These are phyloP conservation scores for Zaprionus nigranus DNA, from an alignment of 1,140 invertebrate genomes.

Conservation along the genomic window DNA sequence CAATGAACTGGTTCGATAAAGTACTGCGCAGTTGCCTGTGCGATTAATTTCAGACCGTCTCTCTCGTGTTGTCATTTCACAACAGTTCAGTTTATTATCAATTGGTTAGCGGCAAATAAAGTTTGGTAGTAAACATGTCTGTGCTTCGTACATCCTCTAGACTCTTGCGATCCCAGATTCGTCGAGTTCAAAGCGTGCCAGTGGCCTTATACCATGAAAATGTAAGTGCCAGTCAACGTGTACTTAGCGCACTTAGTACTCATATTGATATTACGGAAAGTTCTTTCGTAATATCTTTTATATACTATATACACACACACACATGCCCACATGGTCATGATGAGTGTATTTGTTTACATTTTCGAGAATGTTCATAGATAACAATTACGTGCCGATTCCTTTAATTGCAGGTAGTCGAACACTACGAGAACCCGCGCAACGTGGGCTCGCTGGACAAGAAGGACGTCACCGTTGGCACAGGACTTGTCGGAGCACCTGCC, in stretches of 20 bases:
- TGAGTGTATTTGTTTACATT: slow-evolving; percentile 1
- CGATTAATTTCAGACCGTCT: slow-evolving; percentile 19
- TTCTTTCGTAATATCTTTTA: slow-evolving; percentile 71
- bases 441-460: slow-evolving; percentile 99
- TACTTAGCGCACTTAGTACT: neutral
- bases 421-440: slow-evolving; percentile 99
- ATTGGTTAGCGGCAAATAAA: slow-evolving; percentile 31
- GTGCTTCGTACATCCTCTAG: slow-evolving; percentile 56
- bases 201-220: slow-evolving; percentile 80
- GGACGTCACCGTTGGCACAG: slow-evolving; percentile 97
- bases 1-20: slow-evolving; percentile 31
- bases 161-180: slow-evolving; percentile 59
- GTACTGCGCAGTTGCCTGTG: slow-evolving; percentile 31
- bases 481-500: slow-evolving; percentile 98
- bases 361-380: slow-evolving; percentile 44
- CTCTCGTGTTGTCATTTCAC: slow-evolving; percentile 58
- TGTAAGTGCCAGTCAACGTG: slow-evolving; percentile 59
- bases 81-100: slow-evolving; percentile 39
- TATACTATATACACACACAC: slow-evolving; percentile 40
- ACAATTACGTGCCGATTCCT: slow-evolving; percentile 28
- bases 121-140: slow-evolving; percentile 54
- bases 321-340: slow-evolving; percentile 1
- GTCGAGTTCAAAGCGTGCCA: slow-evolving; percentile 78
- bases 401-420: slow-evolving; percentile 94
- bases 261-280: slow-evolving; percentile 21